phyloP scores from a whole-genome alignment of 2,888 invertebrate species.

The Salticus scenicus region DNA sequence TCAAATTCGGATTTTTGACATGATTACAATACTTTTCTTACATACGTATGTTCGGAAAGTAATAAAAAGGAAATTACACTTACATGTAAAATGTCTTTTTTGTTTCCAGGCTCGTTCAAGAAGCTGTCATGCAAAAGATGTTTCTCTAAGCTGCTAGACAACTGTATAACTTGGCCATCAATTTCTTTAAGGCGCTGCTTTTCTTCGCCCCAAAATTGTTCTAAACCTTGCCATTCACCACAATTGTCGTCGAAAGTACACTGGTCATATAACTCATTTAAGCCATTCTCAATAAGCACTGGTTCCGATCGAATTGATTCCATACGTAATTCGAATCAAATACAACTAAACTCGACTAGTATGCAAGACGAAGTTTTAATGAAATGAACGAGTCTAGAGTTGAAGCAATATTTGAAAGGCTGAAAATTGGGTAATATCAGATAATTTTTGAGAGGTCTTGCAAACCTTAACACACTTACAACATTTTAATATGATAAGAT shows the following conservation, averaged over 20 bases:
- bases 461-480: background rate
- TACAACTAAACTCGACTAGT: too few species aligned
- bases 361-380: too few species aligned
- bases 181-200: conserved; percentile 22
- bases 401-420: background rate
- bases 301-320: background rate
- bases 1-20: too few species aligned
- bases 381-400: background rate
- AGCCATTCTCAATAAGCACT: background rate
- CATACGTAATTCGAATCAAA: background rate
- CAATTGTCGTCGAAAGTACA: conserved; percentile 27
- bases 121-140: conserved; percentile 32
- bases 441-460: background rate
- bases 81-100: too few species aligned
- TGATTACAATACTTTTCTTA: too few species aligned
- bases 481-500: background rate
- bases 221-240: conserved; percentile 35
- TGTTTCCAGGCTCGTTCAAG: conserved; percentile 19
- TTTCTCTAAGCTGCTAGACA: conserved; percentile 36
- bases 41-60: too few species aligned
- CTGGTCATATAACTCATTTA: conserved; percentile 21
- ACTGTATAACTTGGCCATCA: conserved; percentile 8
- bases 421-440: background rate
- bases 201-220: conserved; percentile 42
- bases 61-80: too few species aligned